Conservation (phyloP, 2,888 invertebrate genomes). For the Bombylius discolor region DNA sequence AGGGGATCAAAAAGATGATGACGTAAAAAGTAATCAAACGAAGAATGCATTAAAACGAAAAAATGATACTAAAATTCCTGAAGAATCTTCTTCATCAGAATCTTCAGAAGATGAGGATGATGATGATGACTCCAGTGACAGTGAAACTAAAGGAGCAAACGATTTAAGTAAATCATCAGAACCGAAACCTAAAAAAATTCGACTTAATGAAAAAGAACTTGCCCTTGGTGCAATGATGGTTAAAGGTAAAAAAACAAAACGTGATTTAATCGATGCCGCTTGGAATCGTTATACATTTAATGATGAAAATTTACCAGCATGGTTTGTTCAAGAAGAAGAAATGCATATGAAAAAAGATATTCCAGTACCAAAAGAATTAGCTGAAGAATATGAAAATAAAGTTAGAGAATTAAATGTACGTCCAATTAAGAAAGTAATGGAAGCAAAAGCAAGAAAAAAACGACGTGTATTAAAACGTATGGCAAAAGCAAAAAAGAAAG, state of each 20-base stretch:
- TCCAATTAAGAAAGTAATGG: constrained; percentile 94
- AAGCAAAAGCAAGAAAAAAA: constrained; percentile 97
- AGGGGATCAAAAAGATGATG: constrained; percentile 17
- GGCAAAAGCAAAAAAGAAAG: constrained; percentile 90
- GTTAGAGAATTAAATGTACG: constrained; percentile 79
- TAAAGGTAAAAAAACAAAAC: constrained; percentile 76
- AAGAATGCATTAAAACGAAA: not conserved
- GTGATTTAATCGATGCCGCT: constrained; percentile 79
- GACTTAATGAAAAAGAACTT: constrained; percentile 73
- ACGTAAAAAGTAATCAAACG: not conserved
- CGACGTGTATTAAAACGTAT: constrained; percentile 71
- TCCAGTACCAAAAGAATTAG: constrained; percentile 74
- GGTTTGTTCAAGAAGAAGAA: constrained; percentile 91
- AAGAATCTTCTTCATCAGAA: constrained; percentile 4
- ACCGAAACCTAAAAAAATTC: constrained; percentile 43
- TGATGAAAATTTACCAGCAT: constrained; percentile 82
- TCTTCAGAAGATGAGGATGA: not conserved
- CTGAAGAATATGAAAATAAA: constrained; percentile 72
- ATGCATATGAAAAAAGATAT: constrained; percentile 74
- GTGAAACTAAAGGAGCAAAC: not conserved
- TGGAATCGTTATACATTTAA: constrained; percentile 92
- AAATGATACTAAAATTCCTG: not conserved
- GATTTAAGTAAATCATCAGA: constrained; percentile 10
- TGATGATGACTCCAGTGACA: constrained; percentile 11
- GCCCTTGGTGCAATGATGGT: constrained; percentile 87